Evolutionary conservation across 2,113 vertebrate species (phyloP).

Genomic region (Semnornis frantzii): DNA sequence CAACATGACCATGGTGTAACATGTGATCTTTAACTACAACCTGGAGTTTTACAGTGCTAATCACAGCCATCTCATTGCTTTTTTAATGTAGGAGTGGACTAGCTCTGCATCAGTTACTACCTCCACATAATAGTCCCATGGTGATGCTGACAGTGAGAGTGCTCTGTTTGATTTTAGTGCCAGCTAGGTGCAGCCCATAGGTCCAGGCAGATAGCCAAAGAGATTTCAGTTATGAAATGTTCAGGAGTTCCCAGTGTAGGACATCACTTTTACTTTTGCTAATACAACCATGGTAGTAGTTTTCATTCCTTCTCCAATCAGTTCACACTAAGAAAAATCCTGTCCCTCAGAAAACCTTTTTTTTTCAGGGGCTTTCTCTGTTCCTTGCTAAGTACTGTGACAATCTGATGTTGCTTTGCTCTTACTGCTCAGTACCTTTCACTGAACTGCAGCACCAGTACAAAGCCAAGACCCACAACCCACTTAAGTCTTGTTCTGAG

Average conservation of each 20-base stretch:
- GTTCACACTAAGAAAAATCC: background rate
- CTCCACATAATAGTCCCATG: background rate
- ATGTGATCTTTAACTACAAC: background rate
- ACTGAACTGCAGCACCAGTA: background rate
- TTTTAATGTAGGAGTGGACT: background rate
- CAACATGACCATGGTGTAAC: fast-evolving
- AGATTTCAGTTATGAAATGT: slow-evolving; percentile 43
- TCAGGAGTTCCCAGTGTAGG: background rate
- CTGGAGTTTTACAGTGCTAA: background rate
- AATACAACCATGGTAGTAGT: background rate
- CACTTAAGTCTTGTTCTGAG: background rate
- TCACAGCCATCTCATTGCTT: background rate
- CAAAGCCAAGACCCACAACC: background rate
- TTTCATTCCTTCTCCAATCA: background rate
- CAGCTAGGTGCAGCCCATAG: slow-evolving; percentile 12
- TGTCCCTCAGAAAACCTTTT: background rate
- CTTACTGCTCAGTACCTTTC: background rate
- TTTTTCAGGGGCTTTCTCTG: background rate
- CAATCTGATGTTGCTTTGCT: background rate
- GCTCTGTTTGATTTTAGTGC: background rate
- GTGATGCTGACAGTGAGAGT: slow-evolving; percentile 17
- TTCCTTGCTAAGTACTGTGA: background rate
- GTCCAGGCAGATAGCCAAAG: slow-evolving; percentile 46
- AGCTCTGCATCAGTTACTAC: background rate
- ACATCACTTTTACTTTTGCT: background rate